Evolutionary conservation across 1,140 invertebrate species (phyloP), one percentile per base, ranked within the genome.

Genomic region (Papilio polyxenes): DNA sequence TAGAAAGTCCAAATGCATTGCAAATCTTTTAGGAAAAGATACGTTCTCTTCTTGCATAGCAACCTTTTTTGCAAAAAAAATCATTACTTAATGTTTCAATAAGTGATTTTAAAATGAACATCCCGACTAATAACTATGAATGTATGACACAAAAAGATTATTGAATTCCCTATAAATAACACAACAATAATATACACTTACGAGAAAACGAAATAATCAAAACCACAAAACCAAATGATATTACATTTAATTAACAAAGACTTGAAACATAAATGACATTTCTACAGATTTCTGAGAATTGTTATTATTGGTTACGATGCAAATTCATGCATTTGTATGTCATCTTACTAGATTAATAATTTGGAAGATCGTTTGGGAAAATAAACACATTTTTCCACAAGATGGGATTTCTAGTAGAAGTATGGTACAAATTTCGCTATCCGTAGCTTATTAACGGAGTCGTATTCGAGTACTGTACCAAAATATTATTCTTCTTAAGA

Each of bases 171-270:
- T 65, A 37, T 31, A 9, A 65, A 65, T 37, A 72, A 72, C 3
- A 37, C 11, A 37, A 37, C 11, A 65, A 23, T 31, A 31, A 65
- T 10, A 31, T 31, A 72, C 65, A 37, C 6, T 72, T 72, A 72
- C 31, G n/a, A 37, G 65, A 72, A 72, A 3, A 15, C 65, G 6
- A 72, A 72, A 72, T 72, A 40, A 72, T 72, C 62, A 72, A 37
- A 72, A 72, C 65, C 65, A 37, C 65, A 72, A 65, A 72, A 72
- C 65, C 31, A 15, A 72, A 72, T 37, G 23, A 69, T 72, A 31
- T 72, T 37, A 72, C 23, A 72, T 72, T 72, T 72, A 72, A 72
- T 72, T 37, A 72, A 72, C 31, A 5, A 15, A 15, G 20, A 65
- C 11, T 11, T 72, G 8, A 6, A 72, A 72, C 15, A 72, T 15